Base-by-base conservation (phyloP, 37 sponge, comb jelly and placozoan genomes). In the Amphimedon queenslandica region DNA sequence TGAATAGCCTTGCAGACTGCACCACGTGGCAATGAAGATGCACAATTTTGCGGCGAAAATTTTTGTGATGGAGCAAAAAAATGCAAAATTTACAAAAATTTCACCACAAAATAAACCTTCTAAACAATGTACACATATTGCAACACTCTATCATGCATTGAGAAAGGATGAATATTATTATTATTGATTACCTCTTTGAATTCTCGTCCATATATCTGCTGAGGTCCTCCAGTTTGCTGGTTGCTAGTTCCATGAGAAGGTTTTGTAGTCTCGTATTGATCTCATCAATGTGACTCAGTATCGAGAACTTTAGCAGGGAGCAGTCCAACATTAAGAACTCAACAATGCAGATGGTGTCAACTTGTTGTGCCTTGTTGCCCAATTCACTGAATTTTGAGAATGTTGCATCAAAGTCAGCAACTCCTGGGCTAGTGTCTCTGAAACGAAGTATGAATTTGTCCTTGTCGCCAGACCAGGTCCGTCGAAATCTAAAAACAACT, bases 291-390 rank as follows among this genome's bases (percentile, higher is more conserved):
- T 99, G 96, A 37, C 92, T 57, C 6, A 94, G 63, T 66, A 94
- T 81, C 53, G 91, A 78, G 47, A 74, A 72, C 79, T 95, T 95
- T 70, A 99, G 96, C 4, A 93, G 91, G 57, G 93, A 93, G 74
- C 93, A 95, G 75, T 99, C 99, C 20, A 99, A 80, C 70, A 99
- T 78, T 16, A 99, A 85, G 55, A 95, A 99, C 71, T 96, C 91
- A 67, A 93, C 82, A 58, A 81, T 92, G 58, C 75, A 78, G 31
- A 95, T 79, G 28, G 99, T 95, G 71, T 99, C 99, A 65, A 92
- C 84, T 65, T 93, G 79, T 78, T 92, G 94, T 43, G 88, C 94
- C 51, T 91, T 93, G 67, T 87, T 87, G 66, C 91, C 89, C 40
- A 96, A 72, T 42, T 93, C 94, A 64, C 74, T 77, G 82, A 93